Evolutionary conservation across 2,888 invertebrate species (phyloP), one percentile per base, ranked within the genome.

Genomic region (Phoenoteleia sp.): DNA sequence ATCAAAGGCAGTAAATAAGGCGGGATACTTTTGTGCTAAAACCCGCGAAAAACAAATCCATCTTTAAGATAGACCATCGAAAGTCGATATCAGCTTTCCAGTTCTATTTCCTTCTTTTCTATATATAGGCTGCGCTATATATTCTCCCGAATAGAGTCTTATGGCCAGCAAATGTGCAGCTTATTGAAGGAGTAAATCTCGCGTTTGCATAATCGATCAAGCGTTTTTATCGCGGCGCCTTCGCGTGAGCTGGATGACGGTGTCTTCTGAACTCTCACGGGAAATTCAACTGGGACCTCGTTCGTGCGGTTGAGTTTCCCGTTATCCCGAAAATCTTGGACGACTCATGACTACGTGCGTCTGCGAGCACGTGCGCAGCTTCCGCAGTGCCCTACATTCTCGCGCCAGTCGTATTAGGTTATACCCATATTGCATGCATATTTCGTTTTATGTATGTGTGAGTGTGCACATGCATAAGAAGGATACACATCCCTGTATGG

Each of bases 271-370:
- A 76, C 62, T 83, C 86, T 83, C 81, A 54, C 85, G 81, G 85
- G 81, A 84, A 87, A 85, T 87, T 82, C 85, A 76, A 79, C 66
- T 60, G 82, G 72, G 82, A 71, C 85, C 66, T 71, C 66, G 72
- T 54, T 80, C 84, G 72, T 75, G 80, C 74, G 74, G 86, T 81
- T 79, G 85, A 86, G 75, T 86, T 86, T 86, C 85, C 85, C 86
- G 85, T 86, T 86, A 85, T 83, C 71, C 77, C 66, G 85, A 85
- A 83, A 85, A 86, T 86, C 86, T 86, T 86, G 83, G 77, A 81
- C 77, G 81, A 54, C 75, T 81, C 84, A 47, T 79, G 76, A 69
- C 75, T 77, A 77, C 84, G 71, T 67, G 79, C 49, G 47, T 66
- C 83, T 71, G 39, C 75, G 29, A 69, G 67, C 84, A 85, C 76